These are phyloP conservation scores for Excalfactoria chinensis DNA, from an alignment of 2,113 vertebrate genomes.

Conservation along the genomic window DNA sequence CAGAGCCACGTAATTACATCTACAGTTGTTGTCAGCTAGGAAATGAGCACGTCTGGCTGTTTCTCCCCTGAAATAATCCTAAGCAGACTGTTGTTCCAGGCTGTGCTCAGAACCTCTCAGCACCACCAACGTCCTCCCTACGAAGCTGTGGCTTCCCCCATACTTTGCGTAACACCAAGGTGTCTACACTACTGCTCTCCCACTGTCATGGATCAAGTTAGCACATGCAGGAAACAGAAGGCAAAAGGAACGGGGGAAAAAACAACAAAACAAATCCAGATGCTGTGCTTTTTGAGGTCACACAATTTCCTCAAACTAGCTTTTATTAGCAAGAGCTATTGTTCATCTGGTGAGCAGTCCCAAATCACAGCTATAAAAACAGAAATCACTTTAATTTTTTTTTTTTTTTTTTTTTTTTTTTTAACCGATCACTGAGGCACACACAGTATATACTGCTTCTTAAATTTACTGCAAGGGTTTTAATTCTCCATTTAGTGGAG, in stretches of 20 bases:
- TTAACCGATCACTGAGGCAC: background rate
- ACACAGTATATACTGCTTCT: background rate
- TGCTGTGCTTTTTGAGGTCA: background rate
- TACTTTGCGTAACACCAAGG: background rate
- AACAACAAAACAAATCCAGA: background rate
- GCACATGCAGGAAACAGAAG: constrained; percentile 20
- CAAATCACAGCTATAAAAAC: constrained; percentile 13
- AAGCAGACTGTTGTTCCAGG: constrained; percentile 65
- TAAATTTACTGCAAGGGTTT: background rate
- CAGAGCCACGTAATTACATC: constrained; percentile 14
- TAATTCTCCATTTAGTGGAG: background rate
- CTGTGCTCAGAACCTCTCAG: constrained; percentile 59
- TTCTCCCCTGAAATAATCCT: constrained; percentile 49
- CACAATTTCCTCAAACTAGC: constrained; percentile 21
- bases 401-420: constrained; percentile 53
- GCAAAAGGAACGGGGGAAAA: background rate
- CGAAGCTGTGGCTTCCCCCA: constrained; percentile 40
- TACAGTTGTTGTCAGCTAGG: constrained; percentile 27
- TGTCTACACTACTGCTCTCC: background rate
- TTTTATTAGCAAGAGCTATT: constrained; percentile 43
- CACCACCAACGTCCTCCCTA: constrained; percentile 62
- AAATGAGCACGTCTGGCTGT: constrained; percentile 34
- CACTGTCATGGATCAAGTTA: background rate
- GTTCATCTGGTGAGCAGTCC: background rate
- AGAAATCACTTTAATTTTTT: constrained; percentile 15